A percentile compares a stretch with the other conserved stretches of the same genome.
These are phyloP conservation scores for Oncorhynchus mykiss DNA, from an alignment of 2,113 vertebrate genomes.

Conservation along the genomic window DNA sequence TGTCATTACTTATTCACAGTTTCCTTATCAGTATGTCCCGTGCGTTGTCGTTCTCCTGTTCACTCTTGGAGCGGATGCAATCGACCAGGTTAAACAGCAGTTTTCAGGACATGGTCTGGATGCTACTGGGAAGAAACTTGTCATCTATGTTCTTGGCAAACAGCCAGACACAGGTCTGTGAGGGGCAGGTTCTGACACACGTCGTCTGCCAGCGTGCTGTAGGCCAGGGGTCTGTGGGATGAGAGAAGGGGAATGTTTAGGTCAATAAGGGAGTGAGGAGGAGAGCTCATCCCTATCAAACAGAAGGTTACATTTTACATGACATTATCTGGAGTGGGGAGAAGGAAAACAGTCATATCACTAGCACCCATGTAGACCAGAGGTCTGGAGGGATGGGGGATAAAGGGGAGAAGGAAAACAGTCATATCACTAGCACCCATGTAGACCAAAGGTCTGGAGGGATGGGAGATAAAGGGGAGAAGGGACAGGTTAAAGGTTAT, in stretches of 20 bases:
- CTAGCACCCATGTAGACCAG: too few relatives aligned
- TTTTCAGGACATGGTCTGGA: conserved; percentile 99
- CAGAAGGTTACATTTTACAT: too few relatives aligned
- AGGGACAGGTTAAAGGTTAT: conserved; percentile 4
- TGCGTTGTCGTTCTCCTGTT: conserved; percentile 96
- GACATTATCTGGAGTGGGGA: too few relatives aligned
- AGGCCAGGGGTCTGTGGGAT: conserved; percentile 86
- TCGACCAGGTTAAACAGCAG: conserved; percentile 96
- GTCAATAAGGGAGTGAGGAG: conserved; percentile 64
- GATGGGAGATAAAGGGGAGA: neutral
- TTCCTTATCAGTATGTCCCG: conserved; percentile 97
- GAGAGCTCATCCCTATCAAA: neutral
- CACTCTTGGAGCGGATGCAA: conserved; percentile 96
- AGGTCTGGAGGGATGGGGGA: too few relatives aligned
- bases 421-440: conserved; percentile 81
- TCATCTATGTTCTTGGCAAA: conserved; percentile 99
- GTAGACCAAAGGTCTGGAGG: conserved; percentile 88
- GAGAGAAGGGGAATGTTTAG: conserved; percentile 93
- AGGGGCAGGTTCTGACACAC: conserved; percentile 95
- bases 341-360: too few relatives aligned
- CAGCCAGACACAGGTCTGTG: conserved; percentile 92
- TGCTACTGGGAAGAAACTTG: conserved; percentile 95
- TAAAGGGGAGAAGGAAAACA: too few relatives aligned
- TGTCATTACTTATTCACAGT: conserved; percentile 81
- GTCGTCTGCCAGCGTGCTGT: conserved; percentile 94